Base-by-base conservation (phyloP, 2,113 vertebrate species). In the Anseranas semipalmata region DNA sequence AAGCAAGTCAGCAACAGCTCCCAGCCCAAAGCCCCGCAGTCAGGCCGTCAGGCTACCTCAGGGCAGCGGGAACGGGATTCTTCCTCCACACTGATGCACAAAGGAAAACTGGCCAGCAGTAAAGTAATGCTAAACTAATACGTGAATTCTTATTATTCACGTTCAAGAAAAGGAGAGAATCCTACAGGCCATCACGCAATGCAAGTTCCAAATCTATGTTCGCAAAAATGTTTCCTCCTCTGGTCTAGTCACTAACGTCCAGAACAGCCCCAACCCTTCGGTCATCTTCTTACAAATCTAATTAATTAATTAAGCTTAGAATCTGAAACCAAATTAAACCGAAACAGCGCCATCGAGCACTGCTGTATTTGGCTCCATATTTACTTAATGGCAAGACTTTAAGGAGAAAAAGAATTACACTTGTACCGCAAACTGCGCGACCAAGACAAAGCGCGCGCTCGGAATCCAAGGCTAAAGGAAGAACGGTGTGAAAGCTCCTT, bases 401-500 rank as follows among this genome's bases (percentile, higher is more conserved):
- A 43, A n/a, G 33, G 15, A 10, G 32, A 41, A 15, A 22, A 58
- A 24, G 35, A 39, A 45, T 15, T 28, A 35, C 41, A 45, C 35
- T 50, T 33, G 12, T 4, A 37, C 25, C 1, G 52, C 27, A 58
- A 86, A 80, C 30, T 41, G 21, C 63, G n/a, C 58, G 66, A 13
- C 15, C 19, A 28, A 50, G 41, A 30, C 39, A 25, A 83, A 80
- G 37, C 1, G 22, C 41, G 15, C 5, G 5, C 1, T 8, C 58
- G 32, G 71, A 76, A 25, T 22, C 27, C 14, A 33, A 90, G 78
- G 37, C 59, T 65, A 37, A 59, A 28, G 79, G 35, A 48, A 32
- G 21, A 62, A 27, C 1, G 0, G 15, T 3, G 50, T 50, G 45
- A 74, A 48, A 43, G 1, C 41, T 15, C 6, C 0, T 3, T 14